Evolutionary conservation across 2,797 vertebrate species (phyloP), one percentile per base, ranked within the genome.

Genomic region (Gymnodraco acuticeps): DNA sequence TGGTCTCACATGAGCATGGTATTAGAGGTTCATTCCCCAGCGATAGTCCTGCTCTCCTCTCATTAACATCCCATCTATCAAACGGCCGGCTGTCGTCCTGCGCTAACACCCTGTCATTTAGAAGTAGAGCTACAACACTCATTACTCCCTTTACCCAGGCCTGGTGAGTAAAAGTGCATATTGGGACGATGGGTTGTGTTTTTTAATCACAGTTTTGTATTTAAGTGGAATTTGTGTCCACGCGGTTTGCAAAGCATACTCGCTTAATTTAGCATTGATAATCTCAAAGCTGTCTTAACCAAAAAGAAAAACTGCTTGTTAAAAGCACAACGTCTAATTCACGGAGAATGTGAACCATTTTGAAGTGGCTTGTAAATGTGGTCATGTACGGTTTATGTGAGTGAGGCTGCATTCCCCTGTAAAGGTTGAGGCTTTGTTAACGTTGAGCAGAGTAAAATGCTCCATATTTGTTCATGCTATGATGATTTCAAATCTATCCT

Each of bases 51-150:
- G 73, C 87, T 88, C 77, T 87, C 90, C 89, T 92, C 84, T 92
- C 88, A 93, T 93, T 92, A 92, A 87, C 84, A 82, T 84, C 80
- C 78, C 83, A 92, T 93, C 67, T 17, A 84, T 92, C 92, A 89
- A 77, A 64, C 17, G 3, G 17, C 16, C 61, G 16, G 79, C 87
- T 78, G 89, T 85, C 89, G 85, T 80, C 69, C 74, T 10, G 70
- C 1, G 1, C 80, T 50, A 75, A 85, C 82, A 72, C 84, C 87
- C 88, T 93, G 87, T 93, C 89, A 92, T 93, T 93, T 87, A 69
- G 73, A 71, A 73, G 84, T 12, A 45, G 42, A 67, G 41, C 81
- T 70, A 48, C 78, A 73, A 80, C 77, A 70, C 82, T 83, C 78
- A 81, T 83, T 80, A 66, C 80, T 50, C 42, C 64, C 55, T 55